Percentiles rank a stretch among this genome's conserved stretches.
Conservation (phyloP, 2,113 vertebrate species). For the Meriones unguiculatus region DNA sequence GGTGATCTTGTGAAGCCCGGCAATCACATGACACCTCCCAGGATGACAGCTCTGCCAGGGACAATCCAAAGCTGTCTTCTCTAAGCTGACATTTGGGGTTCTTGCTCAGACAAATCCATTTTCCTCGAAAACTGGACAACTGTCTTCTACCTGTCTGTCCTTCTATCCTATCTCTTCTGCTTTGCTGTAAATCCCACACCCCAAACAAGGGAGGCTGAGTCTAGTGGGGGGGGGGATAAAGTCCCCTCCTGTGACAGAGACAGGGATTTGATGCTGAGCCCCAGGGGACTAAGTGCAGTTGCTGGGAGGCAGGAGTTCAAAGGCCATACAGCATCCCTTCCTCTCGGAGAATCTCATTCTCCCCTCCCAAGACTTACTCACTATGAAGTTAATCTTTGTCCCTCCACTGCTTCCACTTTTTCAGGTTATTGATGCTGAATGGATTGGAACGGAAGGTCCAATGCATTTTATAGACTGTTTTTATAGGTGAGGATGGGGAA, state of each 20-base stretch:
- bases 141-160: constrained; percentile 29
- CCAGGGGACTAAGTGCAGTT: background rate
- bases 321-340: background rate
- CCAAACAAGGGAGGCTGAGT: background rate
- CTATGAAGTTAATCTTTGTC: constrained; percentile 75
- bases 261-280: background rate
- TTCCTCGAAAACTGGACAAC: constrained; percentile 64
- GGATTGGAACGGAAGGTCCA: constrained; percentile 85
- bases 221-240: background rate
- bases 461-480: constrained; percentile 85
- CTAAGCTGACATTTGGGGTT: constrained; percentile 38
- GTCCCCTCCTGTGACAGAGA: constrained; percentile 9
- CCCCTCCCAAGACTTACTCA: constrained; percentile 72
- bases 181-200: constrained; percentile 50
- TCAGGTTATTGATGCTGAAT: constrained; percentile 85
- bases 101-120: constrained; percentile 6
- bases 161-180: constrained; percentile 26
- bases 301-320: background rate
- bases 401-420: constrained; percentile 82
- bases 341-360: constrained; percentile 36
- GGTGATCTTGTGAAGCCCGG: background rate
- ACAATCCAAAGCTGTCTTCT: constrained; percentile 49
- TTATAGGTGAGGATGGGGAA: constrained; percentile 72
- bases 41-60: constrained; percentile 38
- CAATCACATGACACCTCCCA: background rate